These are phyloP conservation scores for Actinia tenebrosa DNA, from an alignment of 64 coral and sea anemone genomes.

Conservation along the genomic window DNA sequence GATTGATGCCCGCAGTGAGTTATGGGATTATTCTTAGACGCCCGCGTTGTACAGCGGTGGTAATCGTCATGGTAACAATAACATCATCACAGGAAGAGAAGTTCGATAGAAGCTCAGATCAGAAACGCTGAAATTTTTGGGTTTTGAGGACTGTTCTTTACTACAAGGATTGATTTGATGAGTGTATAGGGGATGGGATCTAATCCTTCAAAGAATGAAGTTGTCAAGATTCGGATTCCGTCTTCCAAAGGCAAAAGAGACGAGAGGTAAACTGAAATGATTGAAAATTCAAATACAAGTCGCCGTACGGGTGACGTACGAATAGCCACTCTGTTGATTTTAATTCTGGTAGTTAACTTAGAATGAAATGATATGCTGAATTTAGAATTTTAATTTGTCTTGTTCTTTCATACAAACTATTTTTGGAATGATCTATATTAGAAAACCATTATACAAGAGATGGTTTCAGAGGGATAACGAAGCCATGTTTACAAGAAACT, in stretches of 20 bases:
- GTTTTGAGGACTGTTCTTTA: not conserved
- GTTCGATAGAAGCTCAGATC: not conserved
- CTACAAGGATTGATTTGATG: not conserved
- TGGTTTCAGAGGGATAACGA: no score
- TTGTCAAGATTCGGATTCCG: conserved; percentile 37
- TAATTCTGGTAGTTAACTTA: no score
- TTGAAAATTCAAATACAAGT: not conserved
- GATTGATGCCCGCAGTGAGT: not conserved
- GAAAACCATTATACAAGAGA: no score
- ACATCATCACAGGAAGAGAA: conserved; percentile 7
- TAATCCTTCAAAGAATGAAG: conserved; percentile 44
- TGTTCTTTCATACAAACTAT: not conserved
- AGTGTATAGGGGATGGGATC: conserved; percentile 45
- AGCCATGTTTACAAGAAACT: no score
- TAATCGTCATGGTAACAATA: not conserved
- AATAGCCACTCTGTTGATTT: no score
- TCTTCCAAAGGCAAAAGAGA: not conserved
- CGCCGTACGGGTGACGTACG: no score
- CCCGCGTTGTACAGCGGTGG: conserved; percentile 1
- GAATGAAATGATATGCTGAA: no score
- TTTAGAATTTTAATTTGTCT: not conserved
- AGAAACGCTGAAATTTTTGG: not conserved
- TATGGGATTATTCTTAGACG: not conserved
- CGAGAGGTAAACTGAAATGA: conserved; percentile 24
- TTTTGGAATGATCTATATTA: no score